Evolutionary conservation across 2,888 invertebrate genomes (phyloP).

Genomic region (Clitarchus hookeri): DNA sequence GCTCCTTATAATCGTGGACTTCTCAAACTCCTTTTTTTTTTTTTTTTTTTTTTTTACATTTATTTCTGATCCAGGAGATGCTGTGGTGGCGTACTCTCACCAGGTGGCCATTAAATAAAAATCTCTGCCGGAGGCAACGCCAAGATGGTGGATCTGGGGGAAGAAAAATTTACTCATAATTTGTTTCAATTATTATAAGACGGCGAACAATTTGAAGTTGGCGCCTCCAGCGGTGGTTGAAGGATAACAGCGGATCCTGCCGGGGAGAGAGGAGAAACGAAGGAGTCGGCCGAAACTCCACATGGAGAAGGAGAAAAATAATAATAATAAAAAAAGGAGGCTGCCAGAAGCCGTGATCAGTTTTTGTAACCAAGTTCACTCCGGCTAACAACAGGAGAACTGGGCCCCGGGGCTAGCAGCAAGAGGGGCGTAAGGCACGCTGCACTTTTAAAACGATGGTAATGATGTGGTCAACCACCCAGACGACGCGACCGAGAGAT

Average conservation of each 20-base stretch:
- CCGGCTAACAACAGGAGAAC: background rate
- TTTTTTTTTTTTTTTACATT: no score
- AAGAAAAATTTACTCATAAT: no score
- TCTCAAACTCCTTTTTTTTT: no score
- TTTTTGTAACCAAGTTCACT: background rate
- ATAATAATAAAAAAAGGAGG: background rate
- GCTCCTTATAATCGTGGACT: no score
- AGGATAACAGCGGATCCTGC: background rate
- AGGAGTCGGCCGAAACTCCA: background rate
- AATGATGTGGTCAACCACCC: background rate
- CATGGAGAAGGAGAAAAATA: background rate
- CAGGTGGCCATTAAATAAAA: background rate
- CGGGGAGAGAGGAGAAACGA: background rate
- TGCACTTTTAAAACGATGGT: background rate
- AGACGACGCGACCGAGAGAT: no score
- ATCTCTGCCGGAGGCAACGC: background rate
- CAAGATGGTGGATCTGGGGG: no score
- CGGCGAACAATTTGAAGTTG: background rate
- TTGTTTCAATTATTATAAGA: background rate
- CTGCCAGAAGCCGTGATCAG: background rate
- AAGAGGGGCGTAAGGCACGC: background rate
- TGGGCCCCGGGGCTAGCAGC: background rate
- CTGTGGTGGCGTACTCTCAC: no score
- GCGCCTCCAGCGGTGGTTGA: background rate
- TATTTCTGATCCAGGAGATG: no score